A percentile compares a stretch with the other conserved stretches of the same genome.
These are phyloP conservation scores for Macrobrachium rosenbergii DNA, from an alignment of 1,140 invertebrate genomes.

Conservation along the genomic window DNA sequence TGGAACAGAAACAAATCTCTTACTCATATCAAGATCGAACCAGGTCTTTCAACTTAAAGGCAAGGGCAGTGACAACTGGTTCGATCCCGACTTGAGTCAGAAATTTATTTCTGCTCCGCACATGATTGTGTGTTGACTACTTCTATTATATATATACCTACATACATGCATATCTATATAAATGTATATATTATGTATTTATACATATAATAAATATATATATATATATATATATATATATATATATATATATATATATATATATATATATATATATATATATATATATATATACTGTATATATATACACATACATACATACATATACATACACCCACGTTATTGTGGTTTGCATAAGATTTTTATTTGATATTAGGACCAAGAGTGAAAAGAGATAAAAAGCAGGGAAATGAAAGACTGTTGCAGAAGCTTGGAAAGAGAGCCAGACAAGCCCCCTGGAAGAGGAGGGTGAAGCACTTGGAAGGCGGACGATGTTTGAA, in stretches of 20 bases:
- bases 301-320: neutral
- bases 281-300: neutral
- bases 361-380: neutral
- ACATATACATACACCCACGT: neutral
- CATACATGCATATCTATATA: no score
- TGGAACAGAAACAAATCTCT: no score
- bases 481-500: neutral
- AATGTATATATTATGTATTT: no score
- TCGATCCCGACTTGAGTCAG: no score
- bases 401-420: neutral
- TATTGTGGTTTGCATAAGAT: neutral
- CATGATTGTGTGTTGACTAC: no score
- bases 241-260: neutral
- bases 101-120: no score
- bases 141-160: no score
- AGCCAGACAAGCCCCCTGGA: neutral
- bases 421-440: neutral
- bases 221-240: neutral
- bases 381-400: neutral
- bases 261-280: neutral
- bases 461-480: no score
- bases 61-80: no score
- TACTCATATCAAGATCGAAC: no score
- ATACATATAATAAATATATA: conserved; percentile 6
- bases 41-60: no score